Percentiles rank a stretch among this genome's conserved stretches.
These are phyloP conservation scores for Holocentrus rufus DNA, from an alignment of 2,797 vertebrate species.

Conservation along the genomic window DNA sequence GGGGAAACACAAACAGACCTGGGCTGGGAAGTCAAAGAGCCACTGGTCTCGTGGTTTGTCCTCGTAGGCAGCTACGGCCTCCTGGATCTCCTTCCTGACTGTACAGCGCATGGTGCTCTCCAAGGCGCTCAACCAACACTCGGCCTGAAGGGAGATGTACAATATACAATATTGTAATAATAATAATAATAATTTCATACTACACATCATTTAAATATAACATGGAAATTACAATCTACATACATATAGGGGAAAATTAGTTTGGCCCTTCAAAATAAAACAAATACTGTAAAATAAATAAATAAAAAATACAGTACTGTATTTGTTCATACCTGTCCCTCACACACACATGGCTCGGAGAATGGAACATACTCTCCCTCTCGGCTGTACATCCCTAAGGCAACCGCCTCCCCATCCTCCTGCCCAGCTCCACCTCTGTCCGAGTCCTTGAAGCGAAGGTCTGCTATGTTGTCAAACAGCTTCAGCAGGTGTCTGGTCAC, in stretches of 20 bases:
- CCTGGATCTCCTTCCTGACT: conserved; percentile 81
- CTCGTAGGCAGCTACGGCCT: conserved; percentile 78
- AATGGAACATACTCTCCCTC: conserved; percentile 83
- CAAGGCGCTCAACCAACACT: conserved; percentile 78
- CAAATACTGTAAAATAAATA: no score
- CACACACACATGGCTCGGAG: conserved; percentile 78
- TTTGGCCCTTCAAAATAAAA: background rate
- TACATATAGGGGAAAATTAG: background rate
- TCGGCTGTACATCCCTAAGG: conserved; percentile 84
- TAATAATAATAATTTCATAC: no score
- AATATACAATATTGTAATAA: no score
- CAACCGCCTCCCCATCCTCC: conserved; percentile 57
- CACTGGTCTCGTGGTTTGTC: conserved; percentile 84
- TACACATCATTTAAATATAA: no score
- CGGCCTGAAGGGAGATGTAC: conserved; percentile 57
- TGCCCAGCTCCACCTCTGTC: conserved; percentile 41
- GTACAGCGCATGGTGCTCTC: conserved; percentile 78
- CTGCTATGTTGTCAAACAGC: conserved; percentile 84
- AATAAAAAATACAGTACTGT: no score
- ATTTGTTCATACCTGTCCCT: conserved; percentile 74
- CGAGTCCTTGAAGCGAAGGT: conserved; percentile 81
- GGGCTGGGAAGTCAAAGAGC: conserved; percentile 80
- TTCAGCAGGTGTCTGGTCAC: conserved; percentile 85
- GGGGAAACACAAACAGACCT: conserved; percentile 56
- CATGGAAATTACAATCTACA: no score